A percentile compares a stretch with the other conserved stretches of the same genome.
Evolutionary conservation across 1,140 invertebrate genomes (phyloP).

Genomic region (Bombus sylvicola): DNA sequence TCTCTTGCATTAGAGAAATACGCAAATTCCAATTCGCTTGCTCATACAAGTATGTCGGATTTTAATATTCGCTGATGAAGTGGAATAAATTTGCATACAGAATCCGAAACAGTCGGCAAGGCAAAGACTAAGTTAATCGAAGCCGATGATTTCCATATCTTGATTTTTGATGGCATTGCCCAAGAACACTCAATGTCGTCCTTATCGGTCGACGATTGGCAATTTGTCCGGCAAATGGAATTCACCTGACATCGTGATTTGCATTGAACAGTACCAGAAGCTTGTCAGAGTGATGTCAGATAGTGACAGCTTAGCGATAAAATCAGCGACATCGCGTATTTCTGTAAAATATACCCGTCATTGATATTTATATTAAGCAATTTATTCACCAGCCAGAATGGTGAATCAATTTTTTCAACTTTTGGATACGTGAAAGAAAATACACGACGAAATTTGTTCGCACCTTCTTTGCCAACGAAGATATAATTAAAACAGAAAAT

Average conservation of each 20-base stretch:
- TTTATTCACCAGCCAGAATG: too few relatives aligned
- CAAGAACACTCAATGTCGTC: background rate
- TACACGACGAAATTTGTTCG: too few relatives aligned
- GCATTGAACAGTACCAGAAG: constrained; percentile 95
- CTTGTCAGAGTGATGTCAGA: constrained; percentile 98
- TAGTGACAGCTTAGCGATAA: constrained; percentile 98
- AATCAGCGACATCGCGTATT: constrained; percentile 92
- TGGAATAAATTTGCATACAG: too few relatives aligned
- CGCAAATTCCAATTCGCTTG: too few relatives aligned
- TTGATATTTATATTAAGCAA: background rate
- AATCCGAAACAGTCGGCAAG: too few relatives aligned
- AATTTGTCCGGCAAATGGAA: constrained; percentile 25
- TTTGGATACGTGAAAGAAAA: background rate
- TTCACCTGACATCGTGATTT: constrained; percentile 95
- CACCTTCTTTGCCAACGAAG: fast-evolving
- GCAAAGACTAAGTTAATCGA: too few relatives aligned
- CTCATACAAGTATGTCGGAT: too few relatives aligned
- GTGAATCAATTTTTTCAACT: background rate
- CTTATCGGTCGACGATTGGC: constrained; percentile 26
- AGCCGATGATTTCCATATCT: too few relatives aligned
- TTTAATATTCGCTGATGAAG: too few relatives aligned
- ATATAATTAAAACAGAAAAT: background rate
- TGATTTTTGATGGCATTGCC: background rate
- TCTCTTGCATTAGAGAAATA: too few relatives aligned
- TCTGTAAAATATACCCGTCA: constrained; percentile 77